Percentiles rank a stretch among this genome's conserved stretches.
phyloP scores from a whole-genome alignment of 2,888 invertebrate species.

The Drosophila lacicola region DNA sequence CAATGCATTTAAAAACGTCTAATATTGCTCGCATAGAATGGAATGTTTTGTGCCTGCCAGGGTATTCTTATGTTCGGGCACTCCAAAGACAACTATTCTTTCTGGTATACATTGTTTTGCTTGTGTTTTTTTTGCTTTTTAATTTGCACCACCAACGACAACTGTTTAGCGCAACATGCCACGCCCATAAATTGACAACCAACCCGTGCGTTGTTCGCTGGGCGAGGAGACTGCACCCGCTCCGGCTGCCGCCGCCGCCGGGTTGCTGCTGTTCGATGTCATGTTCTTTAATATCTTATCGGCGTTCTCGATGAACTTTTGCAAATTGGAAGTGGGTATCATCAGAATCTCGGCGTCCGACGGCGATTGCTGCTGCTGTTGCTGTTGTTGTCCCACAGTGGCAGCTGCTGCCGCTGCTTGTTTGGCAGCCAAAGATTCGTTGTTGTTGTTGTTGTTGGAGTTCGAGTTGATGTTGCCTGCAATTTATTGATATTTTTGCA shows the following conservation, averaged over 20 bases:
- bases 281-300: slow-evolving; percentile 84
- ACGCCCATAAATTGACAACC: slow-evolving; percentile 20
- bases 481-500: slow-evolving; percentile 17
- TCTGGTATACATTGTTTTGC: background rate
- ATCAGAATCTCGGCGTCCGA: slow-evolving; percentile 80
- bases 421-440: slow-evolving; percentile 43
- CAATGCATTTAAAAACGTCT: too few relatives aligned
- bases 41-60: background rate
- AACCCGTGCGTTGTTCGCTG: slow-evolving; percentile 63
- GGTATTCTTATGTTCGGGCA: background rate
- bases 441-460: slow-evolving; percentile 66
- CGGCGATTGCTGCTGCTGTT: slow-evolving; percentile 52
- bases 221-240: slow-evolving; percentile 26
- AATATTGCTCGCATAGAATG: too few relatives aligned
- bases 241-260: slow-evolving; percentile 14
- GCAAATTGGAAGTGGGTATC: slow-evolving; percentile 83
- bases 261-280: slow-evolving; percentile 60
- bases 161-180: slow-evolving; percentile 27
- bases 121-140: background rate
- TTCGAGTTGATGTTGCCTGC: slow-evolving; percentile 78
- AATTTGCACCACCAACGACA: slow-evolving; percentile 26
- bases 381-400: slow-evolving; percentile 43
- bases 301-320: slow-evolving; percentile 83
- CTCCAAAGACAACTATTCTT: background rate
- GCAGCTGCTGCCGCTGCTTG: slow-evolving; percentile 39